These are phyloP conservation scores for Marcusenius ussheri DNA, from an alignment of 2,113 vertebrate genomes.

Conservation along the genomic window DNA sequence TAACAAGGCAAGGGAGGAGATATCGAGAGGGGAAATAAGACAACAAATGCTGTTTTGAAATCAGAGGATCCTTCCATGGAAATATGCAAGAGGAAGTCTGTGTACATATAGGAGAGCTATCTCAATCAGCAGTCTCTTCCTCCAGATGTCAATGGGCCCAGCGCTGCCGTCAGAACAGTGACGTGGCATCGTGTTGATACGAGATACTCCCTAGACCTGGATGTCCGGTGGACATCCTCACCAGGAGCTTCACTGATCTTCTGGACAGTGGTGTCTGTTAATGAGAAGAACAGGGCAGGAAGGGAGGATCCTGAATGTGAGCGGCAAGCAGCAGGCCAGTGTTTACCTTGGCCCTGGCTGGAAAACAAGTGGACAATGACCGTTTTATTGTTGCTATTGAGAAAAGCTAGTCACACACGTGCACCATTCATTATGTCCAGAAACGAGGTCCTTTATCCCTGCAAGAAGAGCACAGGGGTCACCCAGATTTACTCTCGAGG, in stretches of 20 bases:
- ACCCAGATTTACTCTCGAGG: not conserved
- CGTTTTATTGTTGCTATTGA: not conserved
- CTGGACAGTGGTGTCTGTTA: not conserved
- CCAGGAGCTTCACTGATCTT: not conserved
- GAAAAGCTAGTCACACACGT: not conserved
- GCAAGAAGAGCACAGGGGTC: not conserved
- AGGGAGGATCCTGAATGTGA: not conserved
- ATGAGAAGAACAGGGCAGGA: conserved; percentile 3
- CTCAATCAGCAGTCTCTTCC: conserved; percentile 18
- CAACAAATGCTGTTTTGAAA: not conserved
- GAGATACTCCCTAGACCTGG: not conserved
- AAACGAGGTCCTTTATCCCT: not conserved
- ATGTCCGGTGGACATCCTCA: conserved; percentile 9
- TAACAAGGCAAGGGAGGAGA: not conserved
- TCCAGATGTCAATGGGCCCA: conserved; percentile 8
- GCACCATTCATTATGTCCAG: not conserved
- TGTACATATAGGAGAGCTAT: not conserved
- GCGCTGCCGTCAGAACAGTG: not conserved
- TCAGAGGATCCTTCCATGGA: conserved; percentile 4
- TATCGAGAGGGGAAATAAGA: not conserved
- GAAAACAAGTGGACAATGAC: not conserved
- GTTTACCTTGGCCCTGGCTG: not conserved
- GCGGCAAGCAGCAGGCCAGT: not conserved
- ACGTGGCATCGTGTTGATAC: not conserved
- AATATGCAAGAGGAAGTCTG: conserved; percentile 12